Evolutionary conservation across 2,888 invertebrate species (phyloP), one percentile per base, ranked within the genome.

Genomic region (Scaptomyza cyrtandrae): DNA sequence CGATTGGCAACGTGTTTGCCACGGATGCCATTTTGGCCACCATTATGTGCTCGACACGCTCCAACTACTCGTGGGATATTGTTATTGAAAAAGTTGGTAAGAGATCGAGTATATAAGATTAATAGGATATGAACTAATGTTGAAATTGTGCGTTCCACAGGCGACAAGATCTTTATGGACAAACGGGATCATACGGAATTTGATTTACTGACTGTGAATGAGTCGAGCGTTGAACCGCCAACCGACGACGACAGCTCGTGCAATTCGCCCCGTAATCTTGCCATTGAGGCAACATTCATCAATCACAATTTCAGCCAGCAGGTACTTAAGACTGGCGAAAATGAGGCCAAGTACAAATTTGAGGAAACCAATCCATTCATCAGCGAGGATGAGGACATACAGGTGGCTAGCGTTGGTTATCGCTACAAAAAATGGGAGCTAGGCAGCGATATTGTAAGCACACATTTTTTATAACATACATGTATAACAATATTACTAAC

Each of bases 301-400:
- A 99, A 99, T 93, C 99, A 99, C 91, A 99, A 99, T 93, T 99
- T 99, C 93, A 98, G 98, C 63, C 99, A 99, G 90, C 99, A 99
- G 94, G 94, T 95, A 43, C 91, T 95, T 78, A 95, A 95, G 88
- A 94, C 94, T 16, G 95, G 94, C 0, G 78, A 94, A 0, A 95
- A 94, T 70, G 98, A 98, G 90, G 94, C 97, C 0, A 95, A 97
- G 82, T 96, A 95, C 93, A 96, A 97, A 92, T 98, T 99, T 92
- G 96, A 97, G 0, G 96, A 98, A 85, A 92, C 95, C 0, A 99
- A 99, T 93, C 99, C 99, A 1, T 99, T 99, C 91, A 95, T 98
- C 75, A 95, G 97, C 10, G 97, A 98, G 81, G 97, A 97, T 75
- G 98, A 98, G 85, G 98, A 98, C 68, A 96, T 96, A 7, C 98